Base-by-base conservation (phyloP, 2,797 vertebrate genomes). In the Cyprinodon diabolis region DNA sequence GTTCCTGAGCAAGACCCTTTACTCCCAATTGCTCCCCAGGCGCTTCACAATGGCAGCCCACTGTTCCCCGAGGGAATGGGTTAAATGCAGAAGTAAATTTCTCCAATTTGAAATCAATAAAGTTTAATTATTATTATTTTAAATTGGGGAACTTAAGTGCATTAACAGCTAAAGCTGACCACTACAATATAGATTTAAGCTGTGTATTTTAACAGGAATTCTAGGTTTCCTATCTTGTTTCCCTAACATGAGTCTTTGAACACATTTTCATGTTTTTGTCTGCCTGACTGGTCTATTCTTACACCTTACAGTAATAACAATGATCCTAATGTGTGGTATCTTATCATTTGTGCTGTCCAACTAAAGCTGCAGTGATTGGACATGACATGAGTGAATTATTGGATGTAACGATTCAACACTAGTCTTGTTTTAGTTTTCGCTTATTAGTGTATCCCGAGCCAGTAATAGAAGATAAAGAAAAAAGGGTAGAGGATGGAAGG, bases 361-460 rank as follows among this genome's bases (percentile, higher is more conserved):
- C 72, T 78, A 75, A 89, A 83, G 72, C 75, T 76, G 78, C 71
- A 83, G 88, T 76, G 82, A 62, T 69, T 84, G 82, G 74, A 79
- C 69, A 35, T 37, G 82, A 75, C 76, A 83, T 71, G 72, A 77
- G 78, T 87, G 84, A 88, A 89, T 90, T 90, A 88, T 48, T 30
- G 86, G 83, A 87, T 88, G 79, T 80, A 81, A 79, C 57, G 62
- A 71, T 78, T 87, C 74, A 69, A 71, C 75, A 83, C 68, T 49
- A 80, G 76, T 77, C 54, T 71, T 0, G 30, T 51, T 87, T 74
- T 84, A 79, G 83, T 82, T 87, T 91, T 68, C 68, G 79, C 75
- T 86, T 74, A 77, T 84, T 74, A 78, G 75, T 84, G 80, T 81
- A 73, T 80, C 75, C 74, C 75, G 71, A 23, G 48, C 79, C 49